These are phyloP conservation scores for Coptodon rendalli DNA, from an alignment of 2,113 vertebrate genomes.

Conservation along the genomic window DNA sequence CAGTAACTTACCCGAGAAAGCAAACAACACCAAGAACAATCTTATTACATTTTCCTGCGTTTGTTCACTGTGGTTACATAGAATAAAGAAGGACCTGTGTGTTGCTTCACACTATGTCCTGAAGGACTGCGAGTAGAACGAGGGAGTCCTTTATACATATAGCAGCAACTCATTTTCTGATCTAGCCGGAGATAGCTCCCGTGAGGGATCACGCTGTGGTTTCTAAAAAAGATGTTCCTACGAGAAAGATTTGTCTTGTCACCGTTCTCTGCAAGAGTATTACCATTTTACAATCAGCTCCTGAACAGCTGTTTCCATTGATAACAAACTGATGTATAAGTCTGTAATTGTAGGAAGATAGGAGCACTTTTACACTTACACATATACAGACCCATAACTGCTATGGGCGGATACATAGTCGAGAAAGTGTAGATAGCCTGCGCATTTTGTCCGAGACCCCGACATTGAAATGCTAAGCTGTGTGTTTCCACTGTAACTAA, in stretches of 20 bases:
- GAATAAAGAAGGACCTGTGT: not conserved
- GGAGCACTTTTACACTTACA: not conserved
- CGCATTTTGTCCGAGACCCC: not conserved
- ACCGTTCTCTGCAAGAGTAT: slow-evolving; percentile 23
- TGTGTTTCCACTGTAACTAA: not conserved
- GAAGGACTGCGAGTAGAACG: not conserved
- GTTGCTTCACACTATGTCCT: not conserved
- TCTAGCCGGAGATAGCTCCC: slow-evolving; percentile 7
- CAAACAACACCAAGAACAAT: not conserved
- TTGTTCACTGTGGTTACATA: not conserved
- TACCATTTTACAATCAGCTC: slow-evolving; percentile 40
- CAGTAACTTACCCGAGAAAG: not conserved
- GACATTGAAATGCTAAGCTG: not conserved
- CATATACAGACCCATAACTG: not conserved
- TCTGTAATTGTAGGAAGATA: slow-evolving; percentile 25
- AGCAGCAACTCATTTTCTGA: slow-evolving; percentile 37
- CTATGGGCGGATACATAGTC: not conserved
- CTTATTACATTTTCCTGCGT: not conserved
- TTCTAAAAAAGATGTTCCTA: slow-evolving; percentile 22
- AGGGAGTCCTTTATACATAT: not conserved
- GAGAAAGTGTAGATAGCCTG: not conserved
- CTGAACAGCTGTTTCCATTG: slow-evolving; percentile 43
- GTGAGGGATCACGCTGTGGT: not conserved
- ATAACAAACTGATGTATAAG: slow-evolving; percentile 54
- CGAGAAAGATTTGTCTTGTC: slow-evolving; percentile 47